A percentile compares a stretch with the other conserved stretches of the same genome.
Conservation (phyloP, 37 sponge, comb jelly and placozoan species). For the Haliclona indistincta region DNA sequence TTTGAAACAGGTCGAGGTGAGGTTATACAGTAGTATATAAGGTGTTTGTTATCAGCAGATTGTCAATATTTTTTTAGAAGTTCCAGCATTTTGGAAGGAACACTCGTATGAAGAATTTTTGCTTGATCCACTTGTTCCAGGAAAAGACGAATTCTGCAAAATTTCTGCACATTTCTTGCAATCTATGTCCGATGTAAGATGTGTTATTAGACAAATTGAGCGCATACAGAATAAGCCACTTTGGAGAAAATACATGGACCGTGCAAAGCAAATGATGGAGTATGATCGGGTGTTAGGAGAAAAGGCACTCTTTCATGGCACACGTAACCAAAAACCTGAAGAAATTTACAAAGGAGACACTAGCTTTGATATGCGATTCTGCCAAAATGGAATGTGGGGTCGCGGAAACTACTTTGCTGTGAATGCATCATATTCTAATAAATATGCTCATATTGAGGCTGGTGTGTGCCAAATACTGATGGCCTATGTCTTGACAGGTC, state of each 20-base stretch:
- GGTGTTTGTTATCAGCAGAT: too few relatives aligned
- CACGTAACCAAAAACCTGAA: slow-evolving; percentile 33
- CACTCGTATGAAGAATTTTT: too few relatives aligned
- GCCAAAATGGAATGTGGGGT: slow-evolving; percentile 66
- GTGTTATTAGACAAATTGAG: slow-evolving; percentile 37
- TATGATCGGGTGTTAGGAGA: slow-evolving; percentile 41
- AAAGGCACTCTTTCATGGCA: slow-evolving; percentile 69
- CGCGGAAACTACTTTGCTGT: slow-evolving; percentile 82
- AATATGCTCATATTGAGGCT: slow-evolving; percentile 12
- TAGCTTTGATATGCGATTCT: slow-evolving; percentile 75
- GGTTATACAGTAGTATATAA: too few relatives aligned
- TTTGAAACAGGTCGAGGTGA: too few relatives aligned
- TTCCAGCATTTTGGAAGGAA: too few relatives aligned
- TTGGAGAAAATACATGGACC: slow-evolving; percentile 49
- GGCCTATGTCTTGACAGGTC: slow-evolving; percentile 58
- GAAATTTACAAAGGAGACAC: slow-evolving; percentile 34
- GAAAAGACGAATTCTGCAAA: too few relatives aligned
- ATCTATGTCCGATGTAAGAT: too few relatives aligned
- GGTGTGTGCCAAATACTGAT: slow-evolving; percentile 44
- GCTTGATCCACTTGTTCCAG: too few relatives aligned
- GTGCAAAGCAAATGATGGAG: slow-evolving; percentile 33
- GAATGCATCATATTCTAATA: slow-evolving; percentile 70
- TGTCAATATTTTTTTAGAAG: too few relatives aligned
- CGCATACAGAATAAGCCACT: slow-evolving; percentile 70
- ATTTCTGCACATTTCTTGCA: too few relatives aligned